phyloP scores from a whole-genome alignment of 2,888 invertebrate species.

The Macroteleia sp. region DNA sequence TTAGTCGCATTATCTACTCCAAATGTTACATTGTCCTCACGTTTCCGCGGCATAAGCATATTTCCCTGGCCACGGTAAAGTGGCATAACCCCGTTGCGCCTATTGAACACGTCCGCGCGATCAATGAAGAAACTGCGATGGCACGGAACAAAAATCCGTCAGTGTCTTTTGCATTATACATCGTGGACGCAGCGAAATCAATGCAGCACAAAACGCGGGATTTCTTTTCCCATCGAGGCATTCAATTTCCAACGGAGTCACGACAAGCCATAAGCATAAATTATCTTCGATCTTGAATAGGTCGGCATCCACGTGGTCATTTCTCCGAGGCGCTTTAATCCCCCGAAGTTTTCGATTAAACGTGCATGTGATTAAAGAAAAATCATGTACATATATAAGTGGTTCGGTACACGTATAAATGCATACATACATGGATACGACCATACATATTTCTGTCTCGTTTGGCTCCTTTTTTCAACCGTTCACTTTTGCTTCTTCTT shows the following conservation, averaged over 20 bases:
- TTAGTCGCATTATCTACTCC: slow-evolving; percentile 16
- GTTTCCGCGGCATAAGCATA: slow-evolving; percentile 29
- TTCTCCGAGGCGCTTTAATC: slow-evolving; percentile 45
- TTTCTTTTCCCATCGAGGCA: slow-evolving; percentile 56
- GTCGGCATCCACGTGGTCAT: slow-evolving; percentile 45
- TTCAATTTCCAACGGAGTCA: slow-evolving; percentile 62
- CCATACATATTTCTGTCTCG: slow-evolving; percentile 18
- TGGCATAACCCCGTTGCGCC: slow-evolving; percentile 39
- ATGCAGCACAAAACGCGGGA: slow-evolving; percentile 63
- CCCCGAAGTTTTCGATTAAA: slow-evolving; percentile 50
- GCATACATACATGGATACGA: neutral
- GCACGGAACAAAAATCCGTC: slow-evolving; percentile 59
- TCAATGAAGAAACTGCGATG: slow-evolving; percentile 29
- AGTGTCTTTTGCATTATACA: slow-evolving; percentile 65
- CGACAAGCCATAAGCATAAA: slow-evolving; percentile 65
- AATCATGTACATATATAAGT: slow-evolving; percentile 44
- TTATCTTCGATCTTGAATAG: slow-evolving; percentile 64
- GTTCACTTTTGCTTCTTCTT: slow-evolving; percentile 9
- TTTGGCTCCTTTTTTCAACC: slow-evolving; percentile 5
- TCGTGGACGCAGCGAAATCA: slow-evolving; percentile 60
- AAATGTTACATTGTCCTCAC: slow-evolving; percentile 39
- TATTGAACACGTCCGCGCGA: slow-evolving; percentile 34
- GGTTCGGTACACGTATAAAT: slow-evolving; percentile 10
- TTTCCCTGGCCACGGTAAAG: slow-evolving; percentile 18
- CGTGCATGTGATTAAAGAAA: slow-evolving; percentile 47